These are phyloP conservation scores for Holcopasites calliopsidis DNA, from an alignment of 1,140 invertebrate genomes.

Conservation along the genomic window DNA sequence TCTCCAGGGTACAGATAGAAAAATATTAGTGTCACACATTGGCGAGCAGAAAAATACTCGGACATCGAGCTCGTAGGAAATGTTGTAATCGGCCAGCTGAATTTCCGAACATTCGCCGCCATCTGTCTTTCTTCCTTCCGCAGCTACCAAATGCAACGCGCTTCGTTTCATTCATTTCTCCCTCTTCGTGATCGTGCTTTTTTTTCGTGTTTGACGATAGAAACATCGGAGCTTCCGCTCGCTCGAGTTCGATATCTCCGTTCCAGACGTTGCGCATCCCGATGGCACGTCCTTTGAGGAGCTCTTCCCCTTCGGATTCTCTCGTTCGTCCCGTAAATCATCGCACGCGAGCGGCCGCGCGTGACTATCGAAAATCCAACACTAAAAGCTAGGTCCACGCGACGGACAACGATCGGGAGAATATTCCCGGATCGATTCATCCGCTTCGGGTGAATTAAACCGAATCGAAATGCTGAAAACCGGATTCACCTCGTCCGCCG, in stretches of 20 bases:
- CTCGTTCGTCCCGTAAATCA: slow-evolving; percentile 22
- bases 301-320: slow-evolving; percentile 19
- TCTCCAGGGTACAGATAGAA: not conserved
- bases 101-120: slow-evolving; percentile 7
- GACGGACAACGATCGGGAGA: not conserved
- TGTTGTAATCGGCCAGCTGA: slow-evolving; percentile 11
- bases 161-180: not conserved
- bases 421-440: not conserved
- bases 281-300: not conserved
- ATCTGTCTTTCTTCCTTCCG: not conserved
- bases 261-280: not conserved
- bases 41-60: slow-evolving; percentile 2
- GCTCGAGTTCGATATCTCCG: slow-evolving; percentile 31
- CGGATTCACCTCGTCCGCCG: fast-evolving
- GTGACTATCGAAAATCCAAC: slow-evolving; percentile 2
- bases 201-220: slow-evolving; percentile 14
- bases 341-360: not conserved
- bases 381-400: not conserved
- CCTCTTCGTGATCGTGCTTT: not conserved
- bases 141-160: slow-evolving; percentile 5
- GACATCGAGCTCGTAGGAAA: not conserved
- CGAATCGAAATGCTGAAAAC: not conserved
- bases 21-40: no score
- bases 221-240: slow-evolving; percentile 23
- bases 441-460: not conserved